Conservation (phyloP, 2,113 vertebrate genomes). For the Brachirus orientalis region DNA sequence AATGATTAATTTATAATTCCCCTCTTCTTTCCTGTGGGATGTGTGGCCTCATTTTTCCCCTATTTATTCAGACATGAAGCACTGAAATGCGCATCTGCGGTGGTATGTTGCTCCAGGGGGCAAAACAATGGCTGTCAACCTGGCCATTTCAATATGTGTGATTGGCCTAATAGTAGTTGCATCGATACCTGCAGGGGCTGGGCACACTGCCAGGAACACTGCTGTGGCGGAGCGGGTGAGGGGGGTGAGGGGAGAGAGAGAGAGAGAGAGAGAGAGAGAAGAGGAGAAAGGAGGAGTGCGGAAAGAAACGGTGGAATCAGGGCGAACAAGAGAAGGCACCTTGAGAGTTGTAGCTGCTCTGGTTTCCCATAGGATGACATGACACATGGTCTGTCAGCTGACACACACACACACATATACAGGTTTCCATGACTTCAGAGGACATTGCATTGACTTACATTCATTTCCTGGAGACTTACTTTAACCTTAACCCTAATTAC, state of each 20-base stretch:
- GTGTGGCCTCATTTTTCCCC: conserved; percentile 58
- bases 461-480: too few relatives aligned
- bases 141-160: conserved; percentile 58
- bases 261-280: neutral
- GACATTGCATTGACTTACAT: too few relatives aligned
- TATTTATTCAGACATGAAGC: conserved; percentile 48
- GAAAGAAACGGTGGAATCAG: conserved; percentile 13
- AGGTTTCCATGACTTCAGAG: too few relatives aligned
- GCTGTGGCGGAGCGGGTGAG: neutral
- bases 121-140: conserved; percentile 52
- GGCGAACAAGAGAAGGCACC: conserved; percentile 56
- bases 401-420: neutral
- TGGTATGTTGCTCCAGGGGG: conserved; percentile 40
- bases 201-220: conserved; percentile 47
- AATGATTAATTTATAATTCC: conserved; percentile 73
- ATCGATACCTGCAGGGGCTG: conserved; percentile 72
- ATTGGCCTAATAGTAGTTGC: conserved; percentile 78
- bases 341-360: conserved; percentile 49
- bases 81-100: conserved; percentile 33
- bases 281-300: neutral
- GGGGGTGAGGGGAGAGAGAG: neutral
- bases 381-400: conserved; percentile 35
- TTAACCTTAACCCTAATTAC: too few relatives aligned
- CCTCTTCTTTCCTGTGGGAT: conserved; percentile 46
- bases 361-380: conserved; percentile 46